phyloP scores from a whole-genome alignment of 2,888 invertebrate genomes.

The Oscheius onirici region DNA sequence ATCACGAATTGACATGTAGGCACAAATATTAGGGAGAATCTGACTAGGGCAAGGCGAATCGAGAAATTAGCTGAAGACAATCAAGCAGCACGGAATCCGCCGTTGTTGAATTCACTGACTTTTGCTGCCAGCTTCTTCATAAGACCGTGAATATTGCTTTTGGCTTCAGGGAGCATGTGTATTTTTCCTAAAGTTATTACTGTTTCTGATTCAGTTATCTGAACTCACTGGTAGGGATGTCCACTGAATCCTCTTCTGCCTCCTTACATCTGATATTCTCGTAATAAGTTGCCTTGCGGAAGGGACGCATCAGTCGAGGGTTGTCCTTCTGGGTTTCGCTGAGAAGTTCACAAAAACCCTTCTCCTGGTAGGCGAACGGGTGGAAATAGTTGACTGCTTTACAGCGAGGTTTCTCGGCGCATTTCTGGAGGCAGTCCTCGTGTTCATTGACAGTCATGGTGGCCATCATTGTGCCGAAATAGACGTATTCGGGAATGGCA shows the following conservation, averaged over 20 bases:
- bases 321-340: conserved; percentile 69
- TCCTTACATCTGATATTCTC: conserved; percentile 69
- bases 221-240: conserved; percentile 38
- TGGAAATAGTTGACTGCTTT: conserved; percentile 70
- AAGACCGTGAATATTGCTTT: conserved; percentile 32
- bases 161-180: conserved; percentile 10
- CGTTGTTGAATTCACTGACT: conserved; percentile 61
- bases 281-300: conserved; percentile 69
- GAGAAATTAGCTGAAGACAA: not conserved
- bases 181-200: not conserved
- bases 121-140: conserved; percentile 67
- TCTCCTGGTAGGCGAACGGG: conserved; percentile 63
- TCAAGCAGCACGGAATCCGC: conserved; percentile 48
- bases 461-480: conserved; percentile 69
- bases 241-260: conserved; percentile 48
- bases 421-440: conserved; percentile 62
- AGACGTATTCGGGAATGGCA: conserved; percentile 70
- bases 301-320: conserved; percentile 69
- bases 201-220: not conserved
- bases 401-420: conserved; percentile 64
- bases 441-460: conserved; percentile 65
- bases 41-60: conserved; percentile 19
- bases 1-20: conserved; percentile 34
- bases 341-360: conserved; percentile 70
- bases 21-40: conserved; percentile 25